Conservation (phyloP, 2,888 invertebrate species). For the Nysson spinosus region DNA sequence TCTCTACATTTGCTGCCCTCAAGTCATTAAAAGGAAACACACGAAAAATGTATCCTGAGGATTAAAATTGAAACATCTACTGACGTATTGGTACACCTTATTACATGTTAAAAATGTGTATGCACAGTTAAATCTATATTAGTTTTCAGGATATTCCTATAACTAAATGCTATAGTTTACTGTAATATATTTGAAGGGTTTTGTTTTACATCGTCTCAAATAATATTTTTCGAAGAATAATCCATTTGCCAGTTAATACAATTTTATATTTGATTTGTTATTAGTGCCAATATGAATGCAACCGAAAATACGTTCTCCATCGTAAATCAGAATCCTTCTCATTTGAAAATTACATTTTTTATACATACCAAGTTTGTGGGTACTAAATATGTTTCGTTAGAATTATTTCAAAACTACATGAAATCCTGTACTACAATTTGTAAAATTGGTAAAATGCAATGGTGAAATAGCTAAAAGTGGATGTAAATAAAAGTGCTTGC, state of each 20-base stretch:
- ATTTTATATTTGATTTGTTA: background rate
- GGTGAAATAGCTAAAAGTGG: conserved; percentile 32
- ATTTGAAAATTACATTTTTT: conserved; percentile 5
- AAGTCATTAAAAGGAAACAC: conserved; percentile 7
- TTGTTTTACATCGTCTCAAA: conserved; percentile 24
- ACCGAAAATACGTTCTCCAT: conserved; percentile 18
- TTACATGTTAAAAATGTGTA: conserved; percentile 35
- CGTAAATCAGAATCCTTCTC: conserved; percentile 42
- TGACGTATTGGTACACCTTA: conserved; percentile 57
- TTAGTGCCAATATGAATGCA: conserved; percentile 1
- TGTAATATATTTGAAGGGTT: conserved; percentile 27
- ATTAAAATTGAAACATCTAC: conserved; percentile 30
- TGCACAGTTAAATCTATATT: conserved; percentile 29
- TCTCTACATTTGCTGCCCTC: too few species aligned
- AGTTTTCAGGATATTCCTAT: conserved; percentile 30
- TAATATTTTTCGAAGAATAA: conserved; percentile 15
- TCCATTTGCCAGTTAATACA: conserved; percentile 26
- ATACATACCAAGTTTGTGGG: conserved; percentile 22
- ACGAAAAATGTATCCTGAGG: background rate
- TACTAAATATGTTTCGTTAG: conserved; percentile 9
- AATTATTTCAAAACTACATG: background rate
- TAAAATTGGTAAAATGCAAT: conserved; percentile 1
- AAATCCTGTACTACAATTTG: background rate
- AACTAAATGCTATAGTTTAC: conserved; percentile 38
- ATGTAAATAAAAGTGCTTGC: conserved; percentile 44